Conservation (phyloP, 2,113 vertebrate species). For the Oostethus manadensis region DNA sequence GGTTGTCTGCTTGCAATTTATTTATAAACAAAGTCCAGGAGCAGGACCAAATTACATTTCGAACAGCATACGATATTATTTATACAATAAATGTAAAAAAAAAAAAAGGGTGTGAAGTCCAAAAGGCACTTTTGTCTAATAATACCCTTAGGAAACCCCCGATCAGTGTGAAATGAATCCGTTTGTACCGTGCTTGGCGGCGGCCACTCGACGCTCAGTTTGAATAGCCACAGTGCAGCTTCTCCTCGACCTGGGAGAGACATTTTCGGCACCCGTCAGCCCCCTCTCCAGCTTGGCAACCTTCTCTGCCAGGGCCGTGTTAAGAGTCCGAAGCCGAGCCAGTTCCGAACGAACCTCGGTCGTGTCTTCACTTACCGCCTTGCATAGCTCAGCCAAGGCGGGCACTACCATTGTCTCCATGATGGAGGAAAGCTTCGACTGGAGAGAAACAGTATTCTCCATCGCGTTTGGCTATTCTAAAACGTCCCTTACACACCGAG, state of each 20-base stretch:
- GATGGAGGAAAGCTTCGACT: constrained; percentile 59
- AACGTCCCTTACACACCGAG: not conserved
- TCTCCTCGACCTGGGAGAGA: constrained; percentile 23
- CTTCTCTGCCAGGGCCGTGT: constrained; percentile 50
- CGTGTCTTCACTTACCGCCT: constrained; percentile 62
- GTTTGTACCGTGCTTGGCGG: constrained; percentile 22
- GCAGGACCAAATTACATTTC: no score
- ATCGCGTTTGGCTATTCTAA: constrained; percentile 4
- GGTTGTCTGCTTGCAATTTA: no score
- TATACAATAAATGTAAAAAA: no score
- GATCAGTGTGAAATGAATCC: no score
- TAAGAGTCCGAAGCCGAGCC: constrained; percentile 42
- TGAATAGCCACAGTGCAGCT: constrained; percentile 49
- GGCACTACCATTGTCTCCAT: constrained; percentile 62
- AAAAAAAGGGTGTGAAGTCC: no score
- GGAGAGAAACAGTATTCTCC: constrained; percentile 43
- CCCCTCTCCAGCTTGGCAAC: constrained; percentile 53
- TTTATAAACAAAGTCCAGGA: no score
- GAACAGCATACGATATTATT: no score
- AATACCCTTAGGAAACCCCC: no score
- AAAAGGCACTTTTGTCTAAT: no score
- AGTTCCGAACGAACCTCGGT: constrained; percentile 45
- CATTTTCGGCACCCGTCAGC: constrained; percentile 26
- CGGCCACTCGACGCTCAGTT: constrained; percentile 29
- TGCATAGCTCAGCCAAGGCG: constrained; percentile 52